phyloP scores from a whole-genome alignment of 2,888 invertebrate genomes.

The Dryadula phaetusa region DNA sequence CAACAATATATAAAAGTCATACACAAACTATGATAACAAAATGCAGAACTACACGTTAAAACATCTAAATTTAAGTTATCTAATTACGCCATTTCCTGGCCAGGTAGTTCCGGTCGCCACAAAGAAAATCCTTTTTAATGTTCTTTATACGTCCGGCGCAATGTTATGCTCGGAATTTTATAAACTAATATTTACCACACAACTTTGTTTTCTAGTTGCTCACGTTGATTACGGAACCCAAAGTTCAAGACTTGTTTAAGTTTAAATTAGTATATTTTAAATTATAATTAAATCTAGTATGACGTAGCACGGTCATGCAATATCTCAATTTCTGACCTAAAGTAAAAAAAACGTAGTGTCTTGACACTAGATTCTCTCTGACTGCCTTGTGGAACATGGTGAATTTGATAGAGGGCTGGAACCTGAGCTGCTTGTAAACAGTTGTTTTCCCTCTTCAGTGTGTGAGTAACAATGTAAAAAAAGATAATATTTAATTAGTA shows the following conservation, averaged over 20 bases:
- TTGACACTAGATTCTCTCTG: not conserved
- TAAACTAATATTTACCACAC: not conserved
- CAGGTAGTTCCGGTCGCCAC: conserved; percentile 49
- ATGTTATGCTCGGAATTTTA: conserved; percentile 55
- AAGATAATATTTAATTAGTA: too few species aligned
- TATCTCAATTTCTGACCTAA: too few species aligned
- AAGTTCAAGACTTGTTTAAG: too few species aligned
- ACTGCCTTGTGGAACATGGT: too few species aligned
- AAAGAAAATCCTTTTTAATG: conserved; percentile 72
- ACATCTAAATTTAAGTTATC: conserved; percentile 36
- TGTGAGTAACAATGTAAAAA: too few species aligned
- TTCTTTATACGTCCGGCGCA: conserved; percentile 67
- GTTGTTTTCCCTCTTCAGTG: too few species aligned
- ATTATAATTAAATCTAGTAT: too few species aligned
- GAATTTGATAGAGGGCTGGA: too few species aligned
- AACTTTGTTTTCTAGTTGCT: not conserved
- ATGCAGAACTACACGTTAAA: conserved; percentile 10
- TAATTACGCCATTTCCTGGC: conserved; percentile 33
- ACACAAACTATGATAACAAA: conserved; percentile 10
- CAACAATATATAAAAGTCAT: not conserved
- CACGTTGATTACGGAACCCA: too few species aligned
- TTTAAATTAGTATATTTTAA: too few species aligned
- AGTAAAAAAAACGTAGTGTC: not conserved
- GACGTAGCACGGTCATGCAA: too few species aligned
- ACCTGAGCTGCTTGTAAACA: too few species aligned